Evolutionary conservation across 2,797 vertebrate genomes (phyloP), one percentile per base, ranked within the genome.

Genomic region (Syngnathus rostellatus): DNA sequence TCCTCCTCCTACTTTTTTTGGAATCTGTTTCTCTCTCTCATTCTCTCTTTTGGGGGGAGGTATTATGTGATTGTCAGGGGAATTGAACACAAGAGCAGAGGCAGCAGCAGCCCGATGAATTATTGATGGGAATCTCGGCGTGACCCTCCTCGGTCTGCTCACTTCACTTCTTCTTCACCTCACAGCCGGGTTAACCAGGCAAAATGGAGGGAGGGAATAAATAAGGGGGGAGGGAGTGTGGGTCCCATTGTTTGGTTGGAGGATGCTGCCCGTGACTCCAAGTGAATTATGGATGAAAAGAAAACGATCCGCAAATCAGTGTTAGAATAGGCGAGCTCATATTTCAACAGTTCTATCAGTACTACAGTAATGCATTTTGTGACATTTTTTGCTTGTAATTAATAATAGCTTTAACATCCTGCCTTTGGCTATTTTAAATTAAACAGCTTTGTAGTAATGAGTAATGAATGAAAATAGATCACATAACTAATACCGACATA

Each of bases 121-220:
- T 92, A 93, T 93, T 84, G 90, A 93, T 93, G 86, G 72, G 87
- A 92, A 91, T 91, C 89, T 92, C 88, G 72, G 80, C 80, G 72
- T 80, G 90, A 88, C 87, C 77, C 76, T 76, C 82, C 83, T 87
- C 76, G 76, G 84, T 73, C 84, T 79, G 83, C 81, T 86, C 83
- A 81, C 84, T 86, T 82, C 84, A 85, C 84, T 86, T 83, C 84
- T 82, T 84, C 78, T 81, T 88, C 85, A 85, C 84, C 85, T 85
- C 85, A 80, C 77, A 86, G 83, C 84, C 66, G 71, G 87, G 85
- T 92, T 91, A 91, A 90, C 87, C 86, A 89, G 87, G 85, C 86
- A 84, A 84, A 77, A 77, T 77, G 82, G 73, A 85, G 77, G 79
- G 74, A 78, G 78, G 39, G 73, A 62, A 64, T 45, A 60, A 62